Evolutionary conservation across 2,888 invertebrate genomes (phyloP), one percentile per base, ranked within the genome.

Genomic region (Heteromurus nitidus): DNA sequence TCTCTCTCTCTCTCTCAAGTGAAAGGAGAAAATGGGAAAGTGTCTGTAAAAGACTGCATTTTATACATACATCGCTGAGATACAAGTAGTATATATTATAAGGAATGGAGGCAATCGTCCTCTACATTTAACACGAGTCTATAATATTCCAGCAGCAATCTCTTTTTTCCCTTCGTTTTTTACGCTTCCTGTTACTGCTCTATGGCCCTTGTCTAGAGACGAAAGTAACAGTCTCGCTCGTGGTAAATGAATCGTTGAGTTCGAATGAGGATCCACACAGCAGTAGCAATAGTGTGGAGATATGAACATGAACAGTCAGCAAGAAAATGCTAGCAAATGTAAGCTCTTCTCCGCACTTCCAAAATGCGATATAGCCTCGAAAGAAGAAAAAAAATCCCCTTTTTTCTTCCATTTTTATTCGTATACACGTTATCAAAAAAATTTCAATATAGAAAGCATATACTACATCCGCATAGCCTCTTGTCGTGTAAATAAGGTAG

Each of bases 111-210:
- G 69, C 31, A 58, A 72, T 60, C 58, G 16, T 55, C 26, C 55
- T 20, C n/a, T 72, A 26, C 60, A 47, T 73, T 62, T 62, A 44
- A 47, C 62, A 44, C 42, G 73, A 60, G 44, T 60, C 60, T 72
- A 60, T 60, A 47, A 44, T 72, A 26, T 44, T 72, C 55, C 18
- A 68, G 36, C 50, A 72, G 44, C 72, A 72, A 58, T 60, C 72
- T 69, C 36, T 44, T 28, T 72, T 58, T 44, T 26, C 60, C 53
- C 9, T 31, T 20, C 24, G 16, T 60, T 44, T 20, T 55, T 30
- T 69, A 53, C 42, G 11, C 42, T 22, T 26, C 47, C 64, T 64
- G 36, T 50, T 67, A 26, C 62, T 36, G 1, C 36, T 3, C 5
- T 31, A 18, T 30, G 9, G n/a, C 2, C n/a, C 44, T 47, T 22